Percentiles rank a stretch among this genome's conserved stretches.
These are phyloP conservation scores for Drosophila basisetae DNA, from an alignment of 2,888 invertebrate genomes.

Conservation along the genomic window DNA sequence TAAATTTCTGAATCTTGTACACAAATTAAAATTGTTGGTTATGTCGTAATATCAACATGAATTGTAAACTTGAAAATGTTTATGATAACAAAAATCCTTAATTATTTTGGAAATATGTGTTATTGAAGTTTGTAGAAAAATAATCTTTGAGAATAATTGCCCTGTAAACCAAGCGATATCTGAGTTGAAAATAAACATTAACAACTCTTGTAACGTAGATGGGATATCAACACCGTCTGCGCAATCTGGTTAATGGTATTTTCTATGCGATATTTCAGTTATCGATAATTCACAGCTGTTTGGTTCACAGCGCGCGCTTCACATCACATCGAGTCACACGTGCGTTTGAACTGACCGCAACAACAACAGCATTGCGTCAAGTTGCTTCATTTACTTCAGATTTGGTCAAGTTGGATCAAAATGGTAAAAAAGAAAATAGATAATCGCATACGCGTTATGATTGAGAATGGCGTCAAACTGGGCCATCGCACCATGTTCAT, in stretches of 20 bases:
- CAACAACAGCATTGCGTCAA: not conserved
- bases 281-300: conserved; percentile 15
- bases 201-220: not conserved
- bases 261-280: not conserved
- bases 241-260: not conserved
- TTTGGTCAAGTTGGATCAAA: conserved; percentile 76
- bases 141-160: not conserved
- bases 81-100: not conserved
- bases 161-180: not conserved
- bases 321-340: conserved; percentile 25
- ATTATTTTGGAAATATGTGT: not conserved
- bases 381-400: not conserved
- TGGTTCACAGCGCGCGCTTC: not conserved
- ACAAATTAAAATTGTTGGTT: not conserved
- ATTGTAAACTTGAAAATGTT: not conserved
- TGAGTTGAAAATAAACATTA: not conserved
- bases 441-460: conserved; percentile 96
- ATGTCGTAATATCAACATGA: too few relatives aligned
- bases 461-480: conserved; percentile 97
- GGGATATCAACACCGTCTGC: not conserved
- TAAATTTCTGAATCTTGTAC: not conserved
- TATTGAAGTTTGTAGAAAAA: not conserved
- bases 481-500: conserved; percentile 97
- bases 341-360: conserved; percentile 37
- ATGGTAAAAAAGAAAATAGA: conserved; percentile 98